Evolutionary conservation across 1,140 invertebrate species (phyloP).

Genomic region (Caenorhabditis brenneri): DNA sequence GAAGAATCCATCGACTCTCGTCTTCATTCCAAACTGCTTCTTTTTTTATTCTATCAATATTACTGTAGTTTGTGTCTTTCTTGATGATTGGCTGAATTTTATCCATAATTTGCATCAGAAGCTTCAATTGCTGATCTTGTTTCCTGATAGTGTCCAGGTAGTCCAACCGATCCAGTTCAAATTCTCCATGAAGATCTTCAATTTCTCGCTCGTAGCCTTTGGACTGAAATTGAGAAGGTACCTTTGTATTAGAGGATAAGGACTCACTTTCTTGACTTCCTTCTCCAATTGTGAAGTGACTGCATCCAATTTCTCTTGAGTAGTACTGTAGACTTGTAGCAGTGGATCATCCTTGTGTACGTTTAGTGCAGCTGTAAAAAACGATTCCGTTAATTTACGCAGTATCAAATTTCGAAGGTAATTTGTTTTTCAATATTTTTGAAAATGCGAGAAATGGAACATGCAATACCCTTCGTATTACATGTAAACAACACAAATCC

Average conservation of each 20-base stretch:
- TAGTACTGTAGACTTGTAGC: conserved; percentile 79
- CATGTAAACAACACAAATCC: no score
- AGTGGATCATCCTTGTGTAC: conserved; percentile 79
- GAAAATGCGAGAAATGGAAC: no score
- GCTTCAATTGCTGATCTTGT: conserved; percentile 79
- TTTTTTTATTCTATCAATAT: conserved; percentile 77
- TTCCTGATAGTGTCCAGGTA: conserved; percentile 84
- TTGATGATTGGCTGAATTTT: conserved; percentile 79
- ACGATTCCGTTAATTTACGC: no score
- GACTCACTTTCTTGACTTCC: conserved; percentile 77
- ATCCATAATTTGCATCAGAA: conserved; percentile 78
- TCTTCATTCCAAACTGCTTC: conserved; percentile 82
- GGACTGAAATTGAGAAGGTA: conserved; percentile 71
- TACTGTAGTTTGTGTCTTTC: conserved; percentile 73
- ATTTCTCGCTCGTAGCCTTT: conserved; percentile 79
- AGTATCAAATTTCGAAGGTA: conserved; percentile 1
- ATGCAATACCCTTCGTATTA: no score
- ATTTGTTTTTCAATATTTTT: no score
- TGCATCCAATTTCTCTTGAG: conserved; percentile 79
- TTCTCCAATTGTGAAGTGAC: conserved; percentile 79
- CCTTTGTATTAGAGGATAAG: neutral
- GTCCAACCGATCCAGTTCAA: conserved; percentile 82
- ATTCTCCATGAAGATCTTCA: conserved; percentile 82
- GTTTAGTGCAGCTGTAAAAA: conserved; percentile 75
- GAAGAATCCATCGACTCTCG: conserved; percentile 78